Percentiles rank a stretch among this genome's conserved stretches.
phyloP scores from a whole-genome alignment of 2,113 vertebrate genomes.

The Tor tambroides region DNA sequence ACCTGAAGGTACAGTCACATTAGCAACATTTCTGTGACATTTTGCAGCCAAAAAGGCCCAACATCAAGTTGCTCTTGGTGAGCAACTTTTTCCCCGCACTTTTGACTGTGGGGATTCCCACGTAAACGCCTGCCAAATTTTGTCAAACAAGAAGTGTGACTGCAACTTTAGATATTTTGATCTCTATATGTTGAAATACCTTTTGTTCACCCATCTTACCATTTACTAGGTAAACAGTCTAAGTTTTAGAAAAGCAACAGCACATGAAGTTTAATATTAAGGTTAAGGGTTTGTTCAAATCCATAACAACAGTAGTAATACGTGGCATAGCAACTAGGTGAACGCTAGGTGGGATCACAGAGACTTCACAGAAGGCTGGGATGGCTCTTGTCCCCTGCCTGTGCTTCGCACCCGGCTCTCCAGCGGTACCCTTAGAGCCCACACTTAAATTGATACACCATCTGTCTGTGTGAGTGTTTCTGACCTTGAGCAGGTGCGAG shows the following conservation, averaged over 20 bases:
- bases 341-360: neutral
- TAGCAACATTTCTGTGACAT: neutral
- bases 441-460: conserved; percentile 12
- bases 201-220: too few species aligned
- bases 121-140: too few species aligned
- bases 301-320: neutral
- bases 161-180: too few species aligned
- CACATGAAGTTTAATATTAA: neutral
- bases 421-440: neutral
- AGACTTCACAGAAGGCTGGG: neutral
- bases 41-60: neutral
- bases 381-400: neutral
- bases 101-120: too few species aligned
- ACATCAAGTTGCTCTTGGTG: too few species aligned
- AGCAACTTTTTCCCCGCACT: too few species aligned
- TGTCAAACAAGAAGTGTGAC: too few species aligned
- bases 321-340: neutral
- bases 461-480: conserved; percentile 17
- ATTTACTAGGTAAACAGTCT: too few species aligned
- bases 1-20: neutral
- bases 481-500: conserved; percentile 48
- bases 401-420: neutral
- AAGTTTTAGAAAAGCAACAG: neutral
- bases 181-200: too few species aligned
- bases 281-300: neutral